Conservation (phyloP, 2,113 vertebrate species). For the Barnardius zonarius region DNA sequence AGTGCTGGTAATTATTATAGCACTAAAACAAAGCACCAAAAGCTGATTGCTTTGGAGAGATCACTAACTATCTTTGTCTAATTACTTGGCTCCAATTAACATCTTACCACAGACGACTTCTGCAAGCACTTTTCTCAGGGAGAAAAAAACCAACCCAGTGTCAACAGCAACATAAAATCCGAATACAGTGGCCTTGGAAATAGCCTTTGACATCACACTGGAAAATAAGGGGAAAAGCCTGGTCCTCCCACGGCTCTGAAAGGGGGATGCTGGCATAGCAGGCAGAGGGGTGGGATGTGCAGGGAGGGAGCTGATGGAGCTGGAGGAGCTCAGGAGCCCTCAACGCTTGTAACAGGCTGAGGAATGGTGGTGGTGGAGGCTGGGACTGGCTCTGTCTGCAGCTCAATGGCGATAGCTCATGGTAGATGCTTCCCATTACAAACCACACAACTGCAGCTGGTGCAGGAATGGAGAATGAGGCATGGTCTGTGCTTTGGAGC, state of each 20-base stretch:
- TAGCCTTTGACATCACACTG: not conserved
- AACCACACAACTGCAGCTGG: not conserved
- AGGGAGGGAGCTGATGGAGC: not conserved
- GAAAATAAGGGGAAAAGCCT: not conserved
- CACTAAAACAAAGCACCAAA: constrained; percentile 49
- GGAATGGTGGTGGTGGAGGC: not conserved
- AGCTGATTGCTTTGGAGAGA: constrained; percentile 55
- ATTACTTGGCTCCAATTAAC: constrained; percentile 70
- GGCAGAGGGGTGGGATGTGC: not conserved
- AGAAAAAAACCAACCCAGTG: not conserved
- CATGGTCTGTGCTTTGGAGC: not conserved
- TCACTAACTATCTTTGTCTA: constrained; percentile 64
- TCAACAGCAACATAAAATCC: not conserved
- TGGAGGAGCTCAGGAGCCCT: not conserved
- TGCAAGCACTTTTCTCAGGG: constrained; percentile 21
- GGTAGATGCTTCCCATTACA: not conserved
- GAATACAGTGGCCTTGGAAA: not conserved
- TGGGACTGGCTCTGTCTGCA: not conserved
- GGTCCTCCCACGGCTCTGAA: not conserved
- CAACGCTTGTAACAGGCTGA: fast-evolving
- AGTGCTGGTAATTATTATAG: constrained; percentile 20
- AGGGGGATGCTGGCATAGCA: not conserved
- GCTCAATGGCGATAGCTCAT: fast-evolving
- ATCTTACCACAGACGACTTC: constrained; percentile 26
- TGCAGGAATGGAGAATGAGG: not conserved